phyloP scores from a whole-genome alignment of 1,140 invertebrate genomes.

The Drosophila melanogaster region Release_6_plus_ISO1_MT NC_004354.4:14502501-14503000 shows the following conservation, averaged over 20 bases:
- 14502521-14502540: slow-evolving; percentile 19
- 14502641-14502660: too few species aligned
- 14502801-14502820: slow-evolving; percentile 12
- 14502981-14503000: background rate
- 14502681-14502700: too few species aligned
- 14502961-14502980: background rate
- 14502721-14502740: too few species aligned
- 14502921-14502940: slow-evolving; percentile 18
- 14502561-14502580: background rate
- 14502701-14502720: too few species aligned
- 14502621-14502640: too few species aligned
- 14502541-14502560: slow-evolving; percentile 37
- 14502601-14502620: too few species aligned
- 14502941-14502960: slow-evolving; percentile 1
- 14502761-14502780: background rate
- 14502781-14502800: slow-evolving; percentile 13
- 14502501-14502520: slow-evolving; percentile 20
- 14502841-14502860: slow-evolving; percentile 32
- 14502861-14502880: slow-evolving; percentile 39
- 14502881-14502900: slow-evolving; percentile 60
- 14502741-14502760: too few species aligned
- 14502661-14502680: too few species aligned
- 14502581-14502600: background rate
- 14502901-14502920: slow-evolving; percentile 55
- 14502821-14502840: slow-evolving; percentile 42